These are phyloP conservation scores for Pseudolaguvia tuberculata DNA, from an alignment of 2,113 vertebrate genomes.

Conservation along the genomic window DNA sequence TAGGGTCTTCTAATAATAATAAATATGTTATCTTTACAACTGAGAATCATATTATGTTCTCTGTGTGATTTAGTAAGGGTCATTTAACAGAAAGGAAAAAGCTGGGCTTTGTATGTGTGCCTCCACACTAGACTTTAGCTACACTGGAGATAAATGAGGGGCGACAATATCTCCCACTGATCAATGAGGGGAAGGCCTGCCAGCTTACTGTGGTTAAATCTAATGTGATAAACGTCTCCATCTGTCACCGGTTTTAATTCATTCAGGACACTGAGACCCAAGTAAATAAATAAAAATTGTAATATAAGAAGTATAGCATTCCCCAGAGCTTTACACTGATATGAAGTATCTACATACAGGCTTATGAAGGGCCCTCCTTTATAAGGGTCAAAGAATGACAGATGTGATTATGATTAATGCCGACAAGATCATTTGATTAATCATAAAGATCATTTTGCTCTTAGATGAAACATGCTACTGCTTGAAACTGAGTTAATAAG, in stretches of 20 bases:
- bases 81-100: slow-evolving; percentile 41
- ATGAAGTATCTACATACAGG: slow-evolving; percentile 11
- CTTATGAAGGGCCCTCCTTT: slow-evolving; percentile 11
- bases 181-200: slow-evolving; percentile 52
- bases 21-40: not conserved
- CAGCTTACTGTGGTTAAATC: slow-evolving; percentile 59
- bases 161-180: slow-evolving; percentile 56
- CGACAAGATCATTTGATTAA: not conserved
- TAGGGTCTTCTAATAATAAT: not conserved
- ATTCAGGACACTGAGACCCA: slow-evolving; percentile 50
- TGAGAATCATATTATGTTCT: slow-evolving; percentile 14
- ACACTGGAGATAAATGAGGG: slow-evolving; percentile 46
- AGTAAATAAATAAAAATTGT: slow-evolving; percentile 54
- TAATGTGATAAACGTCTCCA: slow-evolving; percentile 59
- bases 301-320: slow-evolving; percentile 47
- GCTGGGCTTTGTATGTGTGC: slow-evolving; percentile 15
- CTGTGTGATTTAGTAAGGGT: slow-evolving; percentile 44
- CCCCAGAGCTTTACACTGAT: slow-evolving; percentile 32
- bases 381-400: not conserved
- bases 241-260: slow-evolving; percentile 57
- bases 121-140: slow-evolving; percentile 42
- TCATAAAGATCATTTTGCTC: slow-evolving; percentile 14
- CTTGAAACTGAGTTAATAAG: not conserved
- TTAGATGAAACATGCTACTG: not conserved
- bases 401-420: slow-evolving; percentile 15